Conservation (phyloP, 2,113 vertebrate genomes). For the Burhinus bistriatus region DNA sequence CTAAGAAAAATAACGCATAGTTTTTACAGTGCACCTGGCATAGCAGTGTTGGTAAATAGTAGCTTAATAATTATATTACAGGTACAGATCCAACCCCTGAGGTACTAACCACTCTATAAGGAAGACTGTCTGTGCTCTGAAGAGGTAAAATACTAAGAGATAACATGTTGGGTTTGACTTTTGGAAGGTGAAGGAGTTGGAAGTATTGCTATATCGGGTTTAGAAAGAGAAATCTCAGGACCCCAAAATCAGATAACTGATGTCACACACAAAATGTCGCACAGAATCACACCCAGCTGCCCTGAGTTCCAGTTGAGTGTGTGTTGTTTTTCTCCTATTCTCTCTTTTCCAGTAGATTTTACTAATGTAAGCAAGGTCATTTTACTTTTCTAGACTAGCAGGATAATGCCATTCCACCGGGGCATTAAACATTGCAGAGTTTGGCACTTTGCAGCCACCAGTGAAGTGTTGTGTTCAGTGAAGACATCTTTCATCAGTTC, state of each 20-base stretch:
- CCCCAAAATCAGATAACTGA: no score
- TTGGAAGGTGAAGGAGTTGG: background rate
- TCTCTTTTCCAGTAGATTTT: background rate
- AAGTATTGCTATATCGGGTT: background rate
- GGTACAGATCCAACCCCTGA: background rate
- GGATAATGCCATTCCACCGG: background rate
- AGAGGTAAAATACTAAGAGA: background rate
- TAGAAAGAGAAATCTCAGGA: background rate
- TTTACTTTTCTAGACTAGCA: background rate
- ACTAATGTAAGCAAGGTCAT: background rate
- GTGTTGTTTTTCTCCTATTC: background rate
- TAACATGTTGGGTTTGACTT: no score
- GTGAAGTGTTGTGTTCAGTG: background rate
- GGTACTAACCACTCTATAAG: background rate
- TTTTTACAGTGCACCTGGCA: background rate
- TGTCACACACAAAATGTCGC: rapidly evolving
- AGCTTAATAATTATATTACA: background rate
- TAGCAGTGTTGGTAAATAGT: background rate
- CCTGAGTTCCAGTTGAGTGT: rapidly evolving
- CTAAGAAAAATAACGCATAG: background rate
- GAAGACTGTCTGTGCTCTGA: background rate
- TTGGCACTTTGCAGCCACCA: background rate
- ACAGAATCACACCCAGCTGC: background rate
- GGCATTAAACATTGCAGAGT: background rate
- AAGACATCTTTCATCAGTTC: background rate